A percentile compares a stretch with the other conserved stretches of the same genome.
These are phyloP conservation scores for Eurois occulta DNA, from an alignment of 2,888 invertebrate species.

Conservation along the genomic window DNA sequence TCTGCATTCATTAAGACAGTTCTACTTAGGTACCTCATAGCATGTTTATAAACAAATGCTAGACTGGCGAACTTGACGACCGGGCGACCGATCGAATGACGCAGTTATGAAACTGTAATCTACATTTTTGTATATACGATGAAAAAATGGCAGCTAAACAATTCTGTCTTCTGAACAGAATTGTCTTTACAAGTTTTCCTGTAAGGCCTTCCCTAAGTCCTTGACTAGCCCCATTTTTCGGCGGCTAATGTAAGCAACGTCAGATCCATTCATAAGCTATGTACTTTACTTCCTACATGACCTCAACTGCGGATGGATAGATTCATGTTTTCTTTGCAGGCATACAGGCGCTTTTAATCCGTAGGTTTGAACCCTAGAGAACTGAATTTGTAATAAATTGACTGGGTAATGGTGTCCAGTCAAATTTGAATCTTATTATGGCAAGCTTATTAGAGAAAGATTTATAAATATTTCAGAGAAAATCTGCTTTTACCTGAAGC, in stretches of 20 bases:
- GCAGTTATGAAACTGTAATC: background rate
- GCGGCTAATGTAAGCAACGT: conserved; percentile 12
- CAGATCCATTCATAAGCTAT: conserved; percentile 37
- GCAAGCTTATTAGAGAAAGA: too few relatives aligned
- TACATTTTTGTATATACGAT: background rate
- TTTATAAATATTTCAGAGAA: conserved; percentile 8
- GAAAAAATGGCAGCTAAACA: conserved; percentile 11
- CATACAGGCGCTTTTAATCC: background rate
- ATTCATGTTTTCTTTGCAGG: conserved; percentile 5
- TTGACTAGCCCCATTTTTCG: conserved; percentile 22
- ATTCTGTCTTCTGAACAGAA: conserved; percentile 1
- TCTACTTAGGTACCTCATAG: background rate
- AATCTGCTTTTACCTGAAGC: conserved; percentile 8
- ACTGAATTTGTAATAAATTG: too few relatives aligned
- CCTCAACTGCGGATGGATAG: conserved; percentile 1
- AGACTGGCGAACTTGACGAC: background rate
- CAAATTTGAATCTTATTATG: too few relatives aligned
- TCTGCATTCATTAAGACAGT: background rate
- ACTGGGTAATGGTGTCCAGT: too few relatives aligned
- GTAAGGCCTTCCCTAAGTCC: background rate
- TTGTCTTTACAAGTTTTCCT: conserved; percentile 3
- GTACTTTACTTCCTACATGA: background rate
- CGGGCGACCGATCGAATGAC: background rate
- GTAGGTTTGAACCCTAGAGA: background rate
- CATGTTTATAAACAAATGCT: too few relatives aligned